A percentile compares a stretch with the other conserved stretches of the same genome.
phyloP scores from a whole-genome alignment of 1,140 invertebrate species.

The Drosophila bocki region DNA sequence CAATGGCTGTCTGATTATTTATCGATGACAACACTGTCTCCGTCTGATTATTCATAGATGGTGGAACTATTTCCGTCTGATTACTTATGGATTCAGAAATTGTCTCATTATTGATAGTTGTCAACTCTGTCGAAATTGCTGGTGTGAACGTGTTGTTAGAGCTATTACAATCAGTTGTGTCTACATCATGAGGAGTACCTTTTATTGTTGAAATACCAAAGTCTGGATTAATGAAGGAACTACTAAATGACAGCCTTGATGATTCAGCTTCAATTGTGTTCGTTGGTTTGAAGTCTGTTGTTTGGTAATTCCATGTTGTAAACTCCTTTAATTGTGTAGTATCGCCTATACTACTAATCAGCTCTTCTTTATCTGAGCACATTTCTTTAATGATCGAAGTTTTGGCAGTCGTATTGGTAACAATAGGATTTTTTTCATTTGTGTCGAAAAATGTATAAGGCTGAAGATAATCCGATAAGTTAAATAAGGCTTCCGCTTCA shows the following conservation, averaged over 20 bases:
- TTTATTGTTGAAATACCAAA: conserved; percentile 6
- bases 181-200: conserved; percentile 30
- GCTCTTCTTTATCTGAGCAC: background rate
- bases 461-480: conserved; percentile 68
- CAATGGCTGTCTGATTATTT: conserved; percentile 9
- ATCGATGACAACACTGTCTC: conserved; percentile 1
- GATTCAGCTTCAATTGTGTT: background rate
- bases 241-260: background rate
- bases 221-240: conserved; percentile 13
- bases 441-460: conserved; percentile 61
- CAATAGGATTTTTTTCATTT: conserved; percentile 5
- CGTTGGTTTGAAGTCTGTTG: background rate
- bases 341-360: background rate
- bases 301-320: conserved; percentile 33
- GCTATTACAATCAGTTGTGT: conserved; percentile 27
- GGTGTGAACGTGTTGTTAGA: conserved; percentile 50
- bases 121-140: conserved; percentile 17
- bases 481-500: conserved; percentile 38
- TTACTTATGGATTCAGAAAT: background rate
- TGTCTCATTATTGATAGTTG: conserved; percentile 8
- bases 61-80: background rate
- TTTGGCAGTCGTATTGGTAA: conserved; percentile 6
- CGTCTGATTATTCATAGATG: conserved; percentile 13
- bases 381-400: conserved; percentile 16
- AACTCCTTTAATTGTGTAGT: conserved; percentile 12